Base-by-base conservation (phyloP, 1,140 invertebrate species). In the Brachionus rubens region DNA sequence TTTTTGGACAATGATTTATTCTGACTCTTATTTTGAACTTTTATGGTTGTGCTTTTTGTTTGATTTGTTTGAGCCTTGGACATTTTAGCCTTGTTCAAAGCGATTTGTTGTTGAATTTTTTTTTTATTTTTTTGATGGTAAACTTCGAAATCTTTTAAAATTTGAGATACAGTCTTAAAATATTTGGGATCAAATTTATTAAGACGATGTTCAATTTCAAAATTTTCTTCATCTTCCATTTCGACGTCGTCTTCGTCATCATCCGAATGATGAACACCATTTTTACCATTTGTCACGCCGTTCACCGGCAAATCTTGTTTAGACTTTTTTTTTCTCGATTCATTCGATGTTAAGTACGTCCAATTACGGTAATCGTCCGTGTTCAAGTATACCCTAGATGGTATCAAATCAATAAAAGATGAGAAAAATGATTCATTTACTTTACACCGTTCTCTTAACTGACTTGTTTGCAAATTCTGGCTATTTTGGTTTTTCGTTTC, bases 131-230 rank as follows among this genome's bases (percentile, higher is more conserved):
- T 48, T 40, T 72, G 68, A 19, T 48, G 46, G 50, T 54, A 41
- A 28, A 41, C 14, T 65, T 65, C 59, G 19, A 72, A 50, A 36
- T 72, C 68, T 41, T 72, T 72, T 48, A 72, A 40, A 40, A 72
- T 72, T 52, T 72, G 43, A 0, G 68, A 50, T 0, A 72, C 68
- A 21, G 68, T 48, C n/a, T 72, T 72, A 24, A 72, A 72, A 54
- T 21, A 72, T 33, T 41, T 48, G 24, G 68, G 68, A 33, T 72
- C 68, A 24, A 72, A 72, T 72, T 50, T 72, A 24, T 72, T 48
- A 12, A 40, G 41, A 14, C 33, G 28, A 30, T 26, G 50, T 50
- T 72, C 68, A n/a, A 36, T 19, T 9, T 72, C 68, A 10, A 48
- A 40, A n/a, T 72, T 12, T 3, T 50, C 43, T 7, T 52, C 46